Conservation (phyloP, 2,113 vertebrate genomes). For the Neodontobutis hainanensis region DNA sequence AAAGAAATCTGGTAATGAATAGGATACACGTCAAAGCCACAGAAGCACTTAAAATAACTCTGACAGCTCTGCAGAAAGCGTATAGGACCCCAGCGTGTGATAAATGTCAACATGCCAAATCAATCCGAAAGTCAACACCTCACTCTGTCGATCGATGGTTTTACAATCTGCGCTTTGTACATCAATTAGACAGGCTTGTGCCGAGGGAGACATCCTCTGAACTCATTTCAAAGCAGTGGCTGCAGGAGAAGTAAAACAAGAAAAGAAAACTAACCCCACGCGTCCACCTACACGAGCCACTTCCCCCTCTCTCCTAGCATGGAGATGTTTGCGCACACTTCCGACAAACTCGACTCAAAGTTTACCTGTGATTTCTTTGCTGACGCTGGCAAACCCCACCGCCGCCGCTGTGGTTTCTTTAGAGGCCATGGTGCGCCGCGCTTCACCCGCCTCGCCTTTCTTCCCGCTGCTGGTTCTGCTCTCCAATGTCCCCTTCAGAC, state of each 20-base stretch:
- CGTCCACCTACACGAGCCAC: neutral
- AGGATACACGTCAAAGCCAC: constrained; percentile 5
- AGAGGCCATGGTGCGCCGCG: constrained; percentile 72
- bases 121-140: constrained; percentile 31
- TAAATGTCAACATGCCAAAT: constrained; percentile 25
- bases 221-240: constrained; percentile 20
- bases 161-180: constrained; percentile 15
- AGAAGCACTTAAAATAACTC: constrained; percentile 27
- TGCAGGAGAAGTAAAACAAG: constrained; percentile 8
- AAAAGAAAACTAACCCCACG: constrained; percentile 14
- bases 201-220: constrained; percentile 32
- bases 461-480: constrained; percentile 22
- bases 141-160: constrained; percentile 17
- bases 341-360: constrained; percentile 14
- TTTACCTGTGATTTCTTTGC: constrained; percentile 80
- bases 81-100: constrained; percentile 16
- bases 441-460: constrained; percentile 42
- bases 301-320: neutral
- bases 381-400: constrained; percentile 69
- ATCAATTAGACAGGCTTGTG: constrained; percentile 24
- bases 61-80: neutral
- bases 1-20: neutral
- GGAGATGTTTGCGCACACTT: neutral
- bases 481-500: constrained; percentile 7
- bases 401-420: constrained; percentile 68